Conservation (phyloP, 53 echinoderm and acorn worm genomes). For the Apostichopus leukothele region DNA sequence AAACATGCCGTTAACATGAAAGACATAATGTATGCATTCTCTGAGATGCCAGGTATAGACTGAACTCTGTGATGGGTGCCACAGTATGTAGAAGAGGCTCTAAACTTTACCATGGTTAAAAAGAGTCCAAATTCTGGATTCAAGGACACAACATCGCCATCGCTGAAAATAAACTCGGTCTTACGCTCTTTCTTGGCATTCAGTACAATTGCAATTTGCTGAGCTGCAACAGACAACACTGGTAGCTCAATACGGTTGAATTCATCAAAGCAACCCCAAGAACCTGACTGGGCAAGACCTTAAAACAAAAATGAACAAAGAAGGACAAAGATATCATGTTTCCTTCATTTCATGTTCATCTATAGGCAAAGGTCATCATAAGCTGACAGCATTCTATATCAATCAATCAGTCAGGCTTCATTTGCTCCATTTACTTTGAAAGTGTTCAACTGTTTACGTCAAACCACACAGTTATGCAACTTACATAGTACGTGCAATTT, state of each 20-base stretch:
- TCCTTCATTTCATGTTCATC: too few relatives aligned
- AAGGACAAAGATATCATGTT: background rate
- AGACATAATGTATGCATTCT: too few relatives aligned
- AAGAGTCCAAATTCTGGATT: slow-evolving; percentile 99
- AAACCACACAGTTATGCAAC: too few relatives aligned
- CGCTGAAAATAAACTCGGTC: slow-evolving; percentile 87
- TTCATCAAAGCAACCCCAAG: slow-evolving; percentile 99
- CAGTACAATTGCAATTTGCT: slow-evolving; percentile 97
- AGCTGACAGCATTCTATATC: too few relatives aligned
- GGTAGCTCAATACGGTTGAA: slow-evolving; percentile 98
- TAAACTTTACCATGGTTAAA: slow-evolving; percentile 78
- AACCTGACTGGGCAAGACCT: slow-evolving; percentile 98
- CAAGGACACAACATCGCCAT: slow-evolving; percentile 87
- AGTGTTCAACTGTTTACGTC: too few relatives aligned
- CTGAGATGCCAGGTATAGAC: too few relatives aligned
- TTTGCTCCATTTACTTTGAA: too few relatives aligned
- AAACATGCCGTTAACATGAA: too few relatives aligned
- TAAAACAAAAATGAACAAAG: background rate
- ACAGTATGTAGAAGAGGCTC: background rate
- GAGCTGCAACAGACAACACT: slow-evolving; percentile 95
- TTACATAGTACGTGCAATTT: too few relatives aligned
- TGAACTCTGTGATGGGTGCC: too few relatives aligned
- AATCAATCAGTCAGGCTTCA: too few relatives aligned
- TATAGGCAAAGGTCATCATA: too few relatives aligned
- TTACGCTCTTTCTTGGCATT: slow-evolving; percentile 94